Evolutionary conservation across 1,140 invertebrate genomes (phyloP).

Genomic region (Trichonephila clavipes): DNA sequence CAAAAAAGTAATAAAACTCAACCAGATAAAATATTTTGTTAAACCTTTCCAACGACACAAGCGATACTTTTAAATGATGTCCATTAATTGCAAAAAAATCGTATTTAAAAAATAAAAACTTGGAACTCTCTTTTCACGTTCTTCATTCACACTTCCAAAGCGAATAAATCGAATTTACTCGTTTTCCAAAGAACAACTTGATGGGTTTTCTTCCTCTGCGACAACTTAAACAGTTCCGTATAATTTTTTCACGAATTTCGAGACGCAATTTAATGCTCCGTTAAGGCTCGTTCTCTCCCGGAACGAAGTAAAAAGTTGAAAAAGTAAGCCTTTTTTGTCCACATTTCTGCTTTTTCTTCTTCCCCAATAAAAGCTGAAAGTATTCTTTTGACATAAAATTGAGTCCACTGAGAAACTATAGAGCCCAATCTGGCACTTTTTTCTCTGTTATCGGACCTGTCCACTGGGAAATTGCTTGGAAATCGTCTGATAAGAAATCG

Average conservation of each 20-base stretch:
- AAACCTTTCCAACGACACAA: no score
- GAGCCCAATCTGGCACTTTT: slow-evolving; percentile 2
- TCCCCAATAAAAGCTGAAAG: slow-evolving; percentile 28
- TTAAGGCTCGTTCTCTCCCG: slow-evolving; percentile 17
- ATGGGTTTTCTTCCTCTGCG: background rate
- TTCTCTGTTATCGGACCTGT: background rate
- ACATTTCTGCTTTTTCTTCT: background rate
- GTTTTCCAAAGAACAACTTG: background rate
- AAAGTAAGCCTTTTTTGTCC: background rate
- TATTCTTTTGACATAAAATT: slow-evolving; percentile 36
- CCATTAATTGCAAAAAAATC: no score
- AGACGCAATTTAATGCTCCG: slow-evolving; percentile 21
- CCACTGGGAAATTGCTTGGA: slow-evolving; percentile 45
- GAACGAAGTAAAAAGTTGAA: slow-evolving; percentile 2
- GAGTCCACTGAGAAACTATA: background rate
- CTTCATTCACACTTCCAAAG: background rate
- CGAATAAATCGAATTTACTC: background rate
- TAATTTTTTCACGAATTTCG: slow-evolving; percentile 25
- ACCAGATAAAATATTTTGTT: no score
- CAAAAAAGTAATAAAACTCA: no score
- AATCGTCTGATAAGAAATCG: slow-evolving; percentile 29
- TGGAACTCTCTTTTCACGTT: background rate
- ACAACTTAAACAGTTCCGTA: background rate
- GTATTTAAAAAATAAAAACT: background rate
- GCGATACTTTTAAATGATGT: no score